These are phyloP conservation scores for Cathartes aura DNA, from an alignment of 2,113 vertebrate species.

Conservation along the genomic window DNA sequence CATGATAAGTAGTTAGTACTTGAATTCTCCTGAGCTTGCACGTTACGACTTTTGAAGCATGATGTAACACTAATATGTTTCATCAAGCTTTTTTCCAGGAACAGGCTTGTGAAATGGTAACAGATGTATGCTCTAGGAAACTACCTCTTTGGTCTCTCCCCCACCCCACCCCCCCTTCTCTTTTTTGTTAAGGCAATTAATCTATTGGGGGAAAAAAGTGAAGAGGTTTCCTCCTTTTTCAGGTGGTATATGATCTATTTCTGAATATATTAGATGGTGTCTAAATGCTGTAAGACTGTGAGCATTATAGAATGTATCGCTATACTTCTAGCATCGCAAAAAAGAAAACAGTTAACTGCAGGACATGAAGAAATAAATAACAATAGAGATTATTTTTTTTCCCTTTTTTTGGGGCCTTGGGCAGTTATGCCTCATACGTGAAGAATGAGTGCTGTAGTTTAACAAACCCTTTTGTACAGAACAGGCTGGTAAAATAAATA, in stretches of 20 bases:
- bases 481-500: not conserved
- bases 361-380: not conserved
- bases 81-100: slow-evolving; percentile 1
- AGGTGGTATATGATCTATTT: not conserved
- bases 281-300: not conserved
- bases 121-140: not conserved
- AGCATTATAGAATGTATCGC: not conserved
- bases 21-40: slow-evolving; percentile 7
- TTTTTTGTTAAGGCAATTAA: slow-evolving; percentile 2
- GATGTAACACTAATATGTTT: slow-evolving; percentile 21
- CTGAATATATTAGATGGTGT: not conserved
- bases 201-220: fast-evolving
- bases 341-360: not conserved
- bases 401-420: not conserved
- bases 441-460: not conserved
- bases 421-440: not conserved
- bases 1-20: not conserved
- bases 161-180: not conserved
- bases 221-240: not conserved
- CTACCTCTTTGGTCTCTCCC: not conserved
- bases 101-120: not conserved
- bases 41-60: slow-evolving; percentile 30
- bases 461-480: not conserved
- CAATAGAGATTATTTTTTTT: not conserved
- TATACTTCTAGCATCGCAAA: not conserved